phyloP scores from a whole-genome alignment of 2,113 vertebrate species.

The Pluvianellus socialis region DNA sequence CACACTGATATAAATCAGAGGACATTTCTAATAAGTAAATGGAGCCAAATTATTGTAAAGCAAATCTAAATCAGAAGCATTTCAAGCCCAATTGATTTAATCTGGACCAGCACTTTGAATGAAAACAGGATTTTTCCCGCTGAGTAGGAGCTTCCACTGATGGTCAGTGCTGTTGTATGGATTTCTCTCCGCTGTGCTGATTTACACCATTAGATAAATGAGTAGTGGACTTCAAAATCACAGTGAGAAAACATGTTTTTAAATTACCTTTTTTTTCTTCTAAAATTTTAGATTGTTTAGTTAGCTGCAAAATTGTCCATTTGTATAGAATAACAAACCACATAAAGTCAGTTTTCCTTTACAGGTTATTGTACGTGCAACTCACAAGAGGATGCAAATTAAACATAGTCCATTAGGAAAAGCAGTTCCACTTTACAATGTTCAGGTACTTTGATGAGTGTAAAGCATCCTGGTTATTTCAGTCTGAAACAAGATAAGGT shows the following conservation, averaged over 20 bases:
- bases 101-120: background rate
- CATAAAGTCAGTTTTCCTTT: background rate
- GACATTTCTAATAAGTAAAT: background rate
- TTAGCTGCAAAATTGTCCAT: background rate
- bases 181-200: background rate
- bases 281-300: background rate
- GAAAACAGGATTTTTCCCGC: background rate
- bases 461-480: background rate
- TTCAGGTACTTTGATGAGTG: constrained; percentile 46
- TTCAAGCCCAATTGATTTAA: background rate
- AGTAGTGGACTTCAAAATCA: background rate
- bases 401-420: constrained; percentile 73
- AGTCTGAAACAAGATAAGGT: background rate
- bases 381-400: constrained; percentile 62
- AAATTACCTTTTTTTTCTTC: background rate
- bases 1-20: background rate
- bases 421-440: constrained; percentile 44
- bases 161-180: background rate
- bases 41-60: background rate
- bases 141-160: background rate
- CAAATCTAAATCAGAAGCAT: background rate
- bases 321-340: background rate
- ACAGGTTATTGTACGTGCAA: constrained; percentile 51
- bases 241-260: background rate
- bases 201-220: background rate